Evolutionary conservation across 2,113 vertebrate species (phyloP), one percentile per base, ranked within the genome.

Genomic region (Pagrus major): DNA sequence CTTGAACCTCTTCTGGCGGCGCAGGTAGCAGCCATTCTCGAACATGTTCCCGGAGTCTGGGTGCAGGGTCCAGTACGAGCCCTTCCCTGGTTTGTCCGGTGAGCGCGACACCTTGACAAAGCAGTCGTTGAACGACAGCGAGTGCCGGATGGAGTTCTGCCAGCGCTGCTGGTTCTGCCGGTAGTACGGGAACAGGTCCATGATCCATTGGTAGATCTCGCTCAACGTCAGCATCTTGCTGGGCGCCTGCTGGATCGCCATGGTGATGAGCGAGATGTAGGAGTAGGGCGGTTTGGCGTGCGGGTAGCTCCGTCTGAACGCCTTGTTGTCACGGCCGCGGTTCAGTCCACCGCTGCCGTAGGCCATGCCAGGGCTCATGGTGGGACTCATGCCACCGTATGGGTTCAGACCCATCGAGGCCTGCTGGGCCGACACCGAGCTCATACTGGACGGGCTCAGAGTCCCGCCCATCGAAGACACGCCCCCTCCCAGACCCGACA

Each of bases 171-270:
- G 98, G 92, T 99, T 99, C 92, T 99, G 97, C 0, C 98, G 95
- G 91, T 99, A 99, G 65, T 94, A 99, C 2, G 98, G 98, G 78
- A 99, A 99, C 29, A 99, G 95, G 92, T 99, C 98, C 98, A 99
- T 99, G 95, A 99, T 99, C 98, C 98, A 99, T 89, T 99, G 97
- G 93, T 99, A 99, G 93, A 99, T 99, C 93, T 99, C 98, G 4
- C 97, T 98, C 15, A 99, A 96, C 0, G 98, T 99, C 81, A 99
- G 95, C 98, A 99, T 99, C 93, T 99, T 99, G 92, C 93, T 97
- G 74, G 97, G 97, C 0, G 98, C 94, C 94, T 99, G 98, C 92
- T 99, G 98, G 86, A 99, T 99, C 52, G 98, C 98, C 98, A 99
- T 99, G 71, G 98, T 99, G 91, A 99, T 99, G 54, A 99, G 97